Conservation (phyloP, 2,888 invertebrate genomes). For the Dryococelus australis region DNA sequence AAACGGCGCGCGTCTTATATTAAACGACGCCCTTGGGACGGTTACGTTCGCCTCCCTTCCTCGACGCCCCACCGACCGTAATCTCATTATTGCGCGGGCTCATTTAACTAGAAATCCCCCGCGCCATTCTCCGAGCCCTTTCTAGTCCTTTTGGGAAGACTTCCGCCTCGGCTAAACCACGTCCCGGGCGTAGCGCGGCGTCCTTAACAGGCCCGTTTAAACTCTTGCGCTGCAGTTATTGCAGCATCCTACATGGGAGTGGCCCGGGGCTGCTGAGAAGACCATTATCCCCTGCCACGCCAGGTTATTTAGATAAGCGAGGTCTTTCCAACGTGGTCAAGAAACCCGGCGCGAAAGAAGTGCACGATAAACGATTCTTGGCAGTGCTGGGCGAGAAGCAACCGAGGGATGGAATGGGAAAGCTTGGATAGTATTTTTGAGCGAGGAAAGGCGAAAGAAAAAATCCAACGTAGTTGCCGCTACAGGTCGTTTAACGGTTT, state of each 20-base stretch:
- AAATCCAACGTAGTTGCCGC: too few species aligned
- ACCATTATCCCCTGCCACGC: background rate
- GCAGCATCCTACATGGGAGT: background rate
- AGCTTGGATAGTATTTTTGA: too few species aligned
- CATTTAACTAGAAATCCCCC: constrained; percentile 4
- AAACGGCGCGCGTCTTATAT: background rate
- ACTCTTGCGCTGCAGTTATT: constrained; percentile 4
- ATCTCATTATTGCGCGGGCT: constrained; percentile 12
- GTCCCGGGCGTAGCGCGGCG: too few species aligned
- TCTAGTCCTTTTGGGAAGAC: background rate
- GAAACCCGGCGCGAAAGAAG: too few species aligned
- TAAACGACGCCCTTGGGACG: constrained; percentile 6
- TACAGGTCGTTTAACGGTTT: too few species aligned
- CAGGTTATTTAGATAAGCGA: too few species aligned
- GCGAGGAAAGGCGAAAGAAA: too few species aligned
- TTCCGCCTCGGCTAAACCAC: background rate
- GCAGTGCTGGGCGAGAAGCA: too few species aligned
- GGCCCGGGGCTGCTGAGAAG: background rate
- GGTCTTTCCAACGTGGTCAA: too few species aligned
- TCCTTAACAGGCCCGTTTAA: background rate
- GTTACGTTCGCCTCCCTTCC: background rate
- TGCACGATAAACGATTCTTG: too few species aligned
- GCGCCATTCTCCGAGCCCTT: background rate
- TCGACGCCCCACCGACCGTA: background rate
- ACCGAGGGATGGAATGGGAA: too few species aligned